Evolutionary conservation across 2,888 invertebrate genomes (phyloP).

Genomic region (Synanthedon andrenaeformis): DNA sequence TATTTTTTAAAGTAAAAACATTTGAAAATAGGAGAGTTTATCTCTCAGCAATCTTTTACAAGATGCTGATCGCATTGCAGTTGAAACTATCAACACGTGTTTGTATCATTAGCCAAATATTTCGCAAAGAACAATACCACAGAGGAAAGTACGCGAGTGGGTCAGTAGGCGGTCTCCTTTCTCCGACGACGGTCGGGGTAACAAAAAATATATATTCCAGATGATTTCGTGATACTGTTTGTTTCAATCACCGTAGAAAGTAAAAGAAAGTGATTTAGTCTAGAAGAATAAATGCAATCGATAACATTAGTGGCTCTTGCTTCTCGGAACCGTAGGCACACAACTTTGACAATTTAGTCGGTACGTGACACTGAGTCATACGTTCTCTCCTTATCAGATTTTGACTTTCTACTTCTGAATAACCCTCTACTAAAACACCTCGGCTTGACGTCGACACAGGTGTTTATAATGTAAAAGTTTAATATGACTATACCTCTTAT

Average conservation of each 20-base stretch:
- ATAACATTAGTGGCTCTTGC: conserved; percentile 12
- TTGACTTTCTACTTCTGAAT: background rate
- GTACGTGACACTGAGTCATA: background rate
- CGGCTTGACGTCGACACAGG: too few relatives aligned
- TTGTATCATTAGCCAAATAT: conserved; percentile 9
- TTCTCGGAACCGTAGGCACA: background rate
- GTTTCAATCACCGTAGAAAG: conserved; percentile 16
- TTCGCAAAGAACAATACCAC: conserved; percentile 25
- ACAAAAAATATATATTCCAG: conserved; percentile 25
- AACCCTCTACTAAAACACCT: too few relatives aligned
- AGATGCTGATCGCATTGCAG: too few relatives aligned
- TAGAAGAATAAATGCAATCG: conserved; percentile 13
- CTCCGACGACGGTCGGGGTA: conserved; percentile 25
- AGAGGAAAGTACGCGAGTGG: conserved; percentile 53
- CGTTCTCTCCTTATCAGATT: background rate
- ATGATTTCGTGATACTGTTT: conserved; percentile 34
- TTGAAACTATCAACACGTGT: too few relatives aligned
- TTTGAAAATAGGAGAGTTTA: too few relatives aligned
- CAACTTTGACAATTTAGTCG: background rate
- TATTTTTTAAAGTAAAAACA: too few relatives aligned
- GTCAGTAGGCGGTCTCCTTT: conserved; percentile 55
- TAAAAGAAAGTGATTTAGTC: conserved; percentile 22
- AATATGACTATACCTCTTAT: too few relatives aligned
- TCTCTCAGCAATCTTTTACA: too few relatives aligned
- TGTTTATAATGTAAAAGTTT: too few relatives aligned